Evolutionary conservation across 1,140 invertebrate species (phyloP).

Genomic region (Cydia splendana): DNA sequence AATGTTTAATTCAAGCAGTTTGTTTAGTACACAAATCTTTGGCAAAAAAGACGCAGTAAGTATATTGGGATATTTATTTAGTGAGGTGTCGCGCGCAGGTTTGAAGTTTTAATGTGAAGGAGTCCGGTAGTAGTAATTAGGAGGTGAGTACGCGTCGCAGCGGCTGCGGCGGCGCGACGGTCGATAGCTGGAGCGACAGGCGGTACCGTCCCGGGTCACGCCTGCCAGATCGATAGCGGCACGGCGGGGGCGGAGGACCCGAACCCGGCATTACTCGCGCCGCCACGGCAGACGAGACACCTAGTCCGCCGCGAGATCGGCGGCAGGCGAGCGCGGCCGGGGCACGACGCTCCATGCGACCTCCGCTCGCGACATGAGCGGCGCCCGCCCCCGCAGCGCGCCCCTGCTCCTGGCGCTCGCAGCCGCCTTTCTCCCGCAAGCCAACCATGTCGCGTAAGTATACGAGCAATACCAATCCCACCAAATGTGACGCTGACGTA

Average conservation of each 20-base stretch:
- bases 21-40: not conserved
- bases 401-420: slow-evolving; percentile 63
- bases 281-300: slow-evolving; percentile 36
- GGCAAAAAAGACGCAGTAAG: not conserved
- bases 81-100: slow-evolving; percentile 48
- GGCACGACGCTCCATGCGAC: slow-evolving; percentile 52
- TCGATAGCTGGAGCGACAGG: slow-evolving; percentile 63
- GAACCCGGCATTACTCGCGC: slow-evolving; percentile 37
- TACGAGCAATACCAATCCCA: slow-evolving; percentile 7
- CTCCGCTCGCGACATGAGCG: slow-evolving; percentile 59
- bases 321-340: slow-evolving; percentile 46
- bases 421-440: slow-evolving; percentile 63
- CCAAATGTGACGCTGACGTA: slow-evolving; percentile 34
- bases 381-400: slow-evolving; percentile 57
- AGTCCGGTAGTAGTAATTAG: slow-evolving; percentile 58
- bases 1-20: not conserved
- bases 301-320: slow-evolving; percentile 60
- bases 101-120: slow-evolving; percentile 61
- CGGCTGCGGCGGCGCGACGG: slow-evolving; percentile 59
- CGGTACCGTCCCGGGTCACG: slow-evolving; percentile 64
- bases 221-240: slow-evolving; percentile 54
- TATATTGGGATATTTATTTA: slow-evolving; percentile 42
- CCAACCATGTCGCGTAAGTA: slow-evolving; percentile 71
- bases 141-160: slow-evolving; percentile 58
- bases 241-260: slow-evolving; percentile 41